phyloP scores from a whole-genome alignment of 2,113 vertebrate genomes.

The Axis porcinus region DNA sequence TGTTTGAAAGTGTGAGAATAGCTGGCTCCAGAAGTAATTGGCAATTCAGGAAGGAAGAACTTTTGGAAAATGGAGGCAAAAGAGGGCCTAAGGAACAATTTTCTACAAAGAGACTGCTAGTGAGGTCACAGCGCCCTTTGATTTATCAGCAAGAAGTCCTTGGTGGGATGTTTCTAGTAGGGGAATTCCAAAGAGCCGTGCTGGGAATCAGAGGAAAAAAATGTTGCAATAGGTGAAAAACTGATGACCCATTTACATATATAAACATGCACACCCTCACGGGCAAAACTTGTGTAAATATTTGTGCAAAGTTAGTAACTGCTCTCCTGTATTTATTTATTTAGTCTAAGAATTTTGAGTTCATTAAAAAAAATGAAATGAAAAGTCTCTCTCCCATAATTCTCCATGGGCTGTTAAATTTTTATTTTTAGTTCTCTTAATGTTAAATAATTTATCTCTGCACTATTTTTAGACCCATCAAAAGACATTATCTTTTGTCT shows the following conservation, averaged over 20 bases:
- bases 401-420: neutral
- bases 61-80: conserved; percentile 18
- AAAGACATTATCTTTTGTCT: conserved; percentile 18
- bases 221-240: neutral
- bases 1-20: neutral
- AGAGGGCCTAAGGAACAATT: neutral
- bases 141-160: neutral
- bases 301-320: neutral
- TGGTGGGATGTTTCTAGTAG: neutral
- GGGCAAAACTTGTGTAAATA: neutral
- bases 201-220: neutral
- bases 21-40: neutral
- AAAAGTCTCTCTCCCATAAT: neutral
- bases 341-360: conserved; percentile 21
- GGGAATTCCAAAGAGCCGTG: neutral
- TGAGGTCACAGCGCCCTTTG: neutral
- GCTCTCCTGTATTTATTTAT: neutral
- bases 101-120: neutral
- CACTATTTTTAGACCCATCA: conserved; percentile 57
- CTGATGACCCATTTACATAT: neutral
- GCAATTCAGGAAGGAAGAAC: neutral
- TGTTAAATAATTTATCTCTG: conserved; percentile 63
- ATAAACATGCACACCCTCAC: neutral
- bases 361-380: neutral
- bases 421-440: conserved; percentile 63